Conservation (phyloP, 1,140 invertebrate species). For the Drosophila lacertosa region DNA sequence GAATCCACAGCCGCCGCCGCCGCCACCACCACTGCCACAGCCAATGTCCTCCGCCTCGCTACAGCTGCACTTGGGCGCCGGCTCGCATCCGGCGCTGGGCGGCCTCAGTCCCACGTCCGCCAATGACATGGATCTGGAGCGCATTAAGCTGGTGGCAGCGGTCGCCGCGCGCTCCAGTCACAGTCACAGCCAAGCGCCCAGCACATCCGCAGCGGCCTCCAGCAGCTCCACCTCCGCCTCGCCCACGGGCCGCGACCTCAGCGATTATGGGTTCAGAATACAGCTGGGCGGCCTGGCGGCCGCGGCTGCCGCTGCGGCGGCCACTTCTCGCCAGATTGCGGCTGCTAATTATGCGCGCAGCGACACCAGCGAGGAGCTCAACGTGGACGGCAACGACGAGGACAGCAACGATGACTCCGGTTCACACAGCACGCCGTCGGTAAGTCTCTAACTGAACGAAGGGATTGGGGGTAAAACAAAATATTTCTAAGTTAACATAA, state of each 20-base stretch:
- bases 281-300: constrained; percentile 81
- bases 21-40: constrained; percentile 6
- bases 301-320: constrained; percentile 77
- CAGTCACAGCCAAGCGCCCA: constrained; percentile 44
- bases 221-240: constrained; percentile 52
- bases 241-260: constrained; percentile 71
- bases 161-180: constrained; percentile 62
- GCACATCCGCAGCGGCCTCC: constrained; percentile 41
- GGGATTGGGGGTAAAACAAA: too few species aligned
- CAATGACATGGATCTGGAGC: constrained; percentile 79
- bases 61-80: constrained; percentile 18
- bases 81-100: constrained; percentile 10
- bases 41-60: neutral
- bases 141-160: constrained; percentile 80
- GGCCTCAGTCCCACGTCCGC: constrained; percentile 32
- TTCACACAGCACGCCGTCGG: constrained; percentile 79
- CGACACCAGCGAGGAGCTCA: constrained; percentile 83
- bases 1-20: constrained; percentile 30
- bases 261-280: constrained; percentile 84
- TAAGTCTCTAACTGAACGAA: constrained; percentile 64
- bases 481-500: neutral
- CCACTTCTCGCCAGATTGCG: constrained; percentile 77
- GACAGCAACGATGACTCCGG: constrained; percentile 76
- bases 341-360: constrained; percentile 81
- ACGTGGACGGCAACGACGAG: constrained; percentile 83